Evolutionary conservation across 2,113 vertebrate species (phyloP).

Genomic region (Amblyopsis rosae): DNA sequence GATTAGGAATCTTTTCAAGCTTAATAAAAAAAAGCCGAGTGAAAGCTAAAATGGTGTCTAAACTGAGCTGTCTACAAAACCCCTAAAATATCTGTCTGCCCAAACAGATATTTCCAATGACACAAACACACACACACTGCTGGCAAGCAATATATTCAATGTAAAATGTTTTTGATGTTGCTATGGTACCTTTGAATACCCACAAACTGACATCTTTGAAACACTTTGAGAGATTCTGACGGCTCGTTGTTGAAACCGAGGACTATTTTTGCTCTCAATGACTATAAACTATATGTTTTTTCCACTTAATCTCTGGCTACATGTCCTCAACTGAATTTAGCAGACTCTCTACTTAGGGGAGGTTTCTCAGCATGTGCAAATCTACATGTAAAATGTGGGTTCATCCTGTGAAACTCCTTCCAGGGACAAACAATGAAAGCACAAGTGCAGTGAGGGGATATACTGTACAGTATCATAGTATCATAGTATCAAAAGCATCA

Average conservation of each 20-base stretch:
- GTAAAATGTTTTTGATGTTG: background rate
- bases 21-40: background rate
- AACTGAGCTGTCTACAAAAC: background rate
- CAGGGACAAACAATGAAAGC: slow-evolving; percentile 30
- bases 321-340: slow-evolving; percentile 42
- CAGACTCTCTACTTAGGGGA: slow-evolving; percentile 29
- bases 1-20: slow-evolving; percentile 3
- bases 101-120: no score
- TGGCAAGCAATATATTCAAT: background rate
- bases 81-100: no score
- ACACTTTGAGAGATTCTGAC: background rate
- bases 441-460: slow-evolving; percentile 28
- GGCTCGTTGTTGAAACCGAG: background rate
- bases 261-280: slow-evolving; percentile 22
- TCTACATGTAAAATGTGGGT: slow-evolving; percentile 9
- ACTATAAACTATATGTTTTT: slow-evolving; percentile 3
- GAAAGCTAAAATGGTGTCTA: background rate
- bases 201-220: background rate
- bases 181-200: background rate
- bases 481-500: slow-evolving; percentile 23
- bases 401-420: slow-evolving; percentile 36
- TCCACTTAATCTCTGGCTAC: slow-evolving; percentile 27
- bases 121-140: no score
- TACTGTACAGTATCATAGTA: slow-evolving; percentile 42
- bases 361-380: slow-evolving; percentile 10